These are phyloP conservation scores for Cynodonichthys magdalenae DNA, from an alignment of 2,797 vertebrate genomes.

Conservation along the genomic window DNA sequence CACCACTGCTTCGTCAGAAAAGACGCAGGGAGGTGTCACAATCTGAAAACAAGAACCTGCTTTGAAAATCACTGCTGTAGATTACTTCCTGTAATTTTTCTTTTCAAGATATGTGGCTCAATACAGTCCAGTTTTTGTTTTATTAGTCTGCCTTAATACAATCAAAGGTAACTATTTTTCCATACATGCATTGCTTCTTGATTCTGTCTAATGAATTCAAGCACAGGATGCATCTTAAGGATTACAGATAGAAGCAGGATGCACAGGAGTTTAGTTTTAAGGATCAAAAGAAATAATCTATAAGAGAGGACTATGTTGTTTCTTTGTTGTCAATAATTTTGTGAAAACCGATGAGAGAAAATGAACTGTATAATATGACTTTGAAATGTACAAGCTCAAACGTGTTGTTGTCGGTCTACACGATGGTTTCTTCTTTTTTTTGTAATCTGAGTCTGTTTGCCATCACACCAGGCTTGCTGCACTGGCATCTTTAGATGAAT, in stretches of 20 bases:
- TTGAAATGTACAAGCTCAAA: background rate
- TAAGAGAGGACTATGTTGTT: background rate
- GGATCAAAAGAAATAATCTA: background rate
- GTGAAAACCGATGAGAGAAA: background rate
- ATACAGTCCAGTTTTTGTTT: background rate
- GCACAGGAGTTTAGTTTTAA: background rate
- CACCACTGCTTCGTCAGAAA: no score
- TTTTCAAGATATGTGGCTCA: background rate
- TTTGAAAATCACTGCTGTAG: background rate
- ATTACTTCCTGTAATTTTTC: no score
- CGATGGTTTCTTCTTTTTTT: constrained; percentile 5
- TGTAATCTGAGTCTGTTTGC: constrained; percentile 12
- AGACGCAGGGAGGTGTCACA: no score
- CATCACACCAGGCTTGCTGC: constrained; percentile 3
- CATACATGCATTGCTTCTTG: background rate
- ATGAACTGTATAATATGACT: background rate
- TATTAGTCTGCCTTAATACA: background rate
- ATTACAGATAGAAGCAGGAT: background rate
- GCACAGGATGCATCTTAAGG: constrained; percentile 1
- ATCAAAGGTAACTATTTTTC: background rate
- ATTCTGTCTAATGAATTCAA: background rate
- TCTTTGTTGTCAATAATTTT: no score
- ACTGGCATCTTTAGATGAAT: constrained; percentile 37
- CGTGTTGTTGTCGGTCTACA: no score
- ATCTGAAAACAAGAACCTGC: no score